Conservation (phyloP, 2,113 vertebrate genomes). For the Ascaphus truei region DNA sequence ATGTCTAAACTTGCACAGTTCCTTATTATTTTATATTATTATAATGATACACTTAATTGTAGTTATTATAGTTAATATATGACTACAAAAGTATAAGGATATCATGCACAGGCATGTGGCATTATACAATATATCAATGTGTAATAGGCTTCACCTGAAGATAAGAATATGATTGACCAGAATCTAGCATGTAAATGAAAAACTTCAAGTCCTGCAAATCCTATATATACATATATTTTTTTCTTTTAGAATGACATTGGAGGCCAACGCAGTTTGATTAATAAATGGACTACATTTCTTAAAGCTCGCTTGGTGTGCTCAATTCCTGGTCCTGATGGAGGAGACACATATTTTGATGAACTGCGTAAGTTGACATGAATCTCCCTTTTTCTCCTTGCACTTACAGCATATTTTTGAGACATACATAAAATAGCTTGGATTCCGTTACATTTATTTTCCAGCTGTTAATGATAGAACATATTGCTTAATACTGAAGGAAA, state of each 20-base stretch:
- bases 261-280: constrained; percentile 91
- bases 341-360: constrained; percentile 93
- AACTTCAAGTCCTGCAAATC: too few species aligned
- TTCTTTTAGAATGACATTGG: constrained; percentile 89
- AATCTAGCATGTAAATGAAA: too few species aligned
- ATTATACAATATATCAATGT: too few species aligned
- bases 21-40: too few species aligned
- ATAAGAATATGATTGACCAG: too few species aligned
- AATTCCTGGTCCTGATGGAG: constrained; percentile 86
- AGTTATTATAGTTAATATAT: too few species aligned
- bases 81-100: too few species aligned
- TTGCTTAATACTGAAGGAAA: neutral
- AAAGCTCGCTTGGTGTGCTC: constrained; percentile 92
- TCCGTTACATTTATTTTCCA: neutral
- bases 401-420: neutral
- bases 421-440: neutral
- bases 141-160: too few species aligned
- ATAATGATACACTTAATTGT: too few species aligned
- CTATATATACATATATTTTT: neutral
- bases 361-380: constrained; percentile 77
- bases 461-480: neutral
- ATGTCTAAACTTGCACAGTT: too few species aligned
- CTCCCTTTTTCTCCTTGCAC: neutral
- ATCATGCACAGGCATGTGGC: too few species aligned
- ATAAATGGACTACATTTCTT: constrained; percentile 98